phyloP scores from a whole-genome alignment of 2,888 invertebrate species.

The Acleris holmiana region DNA sequence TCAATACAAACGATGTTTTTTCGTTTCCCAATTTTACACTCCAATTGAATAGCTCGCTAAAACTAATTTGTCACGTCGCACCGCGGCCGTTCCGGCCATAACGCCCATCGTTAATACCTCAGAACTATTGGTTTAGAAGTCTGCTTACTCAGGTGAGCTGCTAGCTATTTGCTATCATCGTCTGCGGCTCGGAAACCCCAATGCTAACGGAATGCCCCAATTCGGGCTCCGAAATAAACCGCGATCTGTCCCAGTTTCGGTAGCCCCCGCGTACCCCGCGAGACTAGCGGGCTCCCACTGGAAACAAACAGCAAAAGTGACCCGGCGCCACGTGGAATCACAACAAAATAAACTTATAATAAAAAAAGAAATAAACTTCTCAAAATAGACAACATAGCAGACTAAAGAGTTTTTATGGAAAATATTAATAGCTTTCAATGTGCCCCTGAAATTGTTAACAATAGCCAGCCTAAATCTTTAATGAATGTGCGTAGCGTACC shows the following conservation, averaged over 20 bases:
- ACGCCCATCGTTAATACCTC: constrained; percentile 43
- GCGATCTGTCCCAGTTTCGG: constrained; percentile 69
- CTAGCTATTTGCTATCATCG: constrained; percentile 69
- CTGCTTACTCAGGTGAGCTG: constrained; percentile 67
- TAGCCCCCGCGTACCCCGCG: constrained; percentile 51
- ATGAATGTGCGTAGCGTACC: constrained; percentile 37
- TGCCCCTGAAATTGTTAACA: constrained; percentile 20
- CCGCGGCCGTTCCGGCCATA: background rate
- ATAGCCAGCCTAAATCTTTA: constrained; percentile 30
- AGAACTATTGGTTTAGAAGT: constrained; percentile 47
- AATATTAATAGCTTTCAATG: background rate
- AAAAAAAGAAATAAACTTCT: background rate
- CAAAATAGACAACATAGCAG: background rate
- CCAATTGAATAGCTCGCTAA: constrained; percentile 16
- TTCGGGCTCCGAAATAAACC: constrained; percentile 76
- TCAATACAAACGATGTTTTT: constrained; percentile 1
- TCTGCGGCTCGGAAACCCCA: constrained; percentile 66
- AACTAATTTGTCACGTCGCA: constrained; percentile 22
- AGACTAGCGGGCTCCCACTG: constrained; percentile 47
- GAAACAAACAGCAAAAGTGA: constrained; percentile 36
- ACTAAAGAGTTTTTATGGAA: background rate
- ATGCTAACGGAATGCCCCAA: constrained; percentile 77
- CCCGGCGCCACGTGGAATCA: constrained; percentile 30
- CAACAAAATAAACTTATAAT: constrained; percentile 21
- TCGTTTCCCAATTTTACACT: constrained; percentile 18